Evolutionary conservation across 2,888 invertebrate species (phyloP), one percentile per base, ranked within the genome.

Genomic region (Pasiphila rectangulata): DNA sequence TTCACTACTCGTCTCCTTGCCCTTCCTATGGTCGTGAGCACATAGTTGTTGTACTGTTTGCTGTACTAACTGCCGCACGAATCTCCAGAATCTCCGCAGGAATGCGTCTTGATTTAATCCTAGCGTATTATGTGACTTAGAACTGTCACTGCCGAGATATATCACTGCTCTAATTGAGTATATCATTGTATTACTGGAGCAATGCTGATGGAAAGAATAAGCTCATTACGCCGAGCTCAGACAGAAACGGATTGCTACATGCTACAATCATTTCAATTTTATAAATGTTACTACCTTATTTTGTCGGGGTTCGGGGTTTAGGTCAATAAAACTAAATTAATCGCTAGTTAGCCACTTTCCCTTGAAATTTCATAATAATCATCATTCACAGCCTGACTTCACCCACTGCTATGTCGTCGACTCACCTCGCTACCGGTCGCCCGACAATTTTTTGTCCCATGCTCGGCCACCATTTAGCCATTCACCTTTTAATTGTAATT

Each of bases 41-140:
- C 2, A 32, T 6, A 30, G 17, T 32, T 1, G 32, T n/a, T 16
- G n/a, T 17, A 17, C 32, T 32, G 17, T 10, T 6, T 16, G n/a
- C 9, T 17, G 9, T 16, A 16, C 17, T 6, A 6, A 32, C 32
- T 32, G 5, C 17, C 17, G 17, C 17, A 17, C 38, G 51, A 54
- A 57, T 59, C 59, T 60, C 56, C 58, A 56, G 44, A 68, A 69
- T 71, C 69, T 71, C 65, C 61, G 64, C 59, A 64, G 72, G 70
- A 75, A 74, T 72, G 71, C 56, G 61, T 61, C 56, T 63, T 61
- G 75, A 75, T 78, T 75, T 72, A 75, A 76, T 75, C 71, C 69
- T 59, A 59, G 58, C 63, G 69, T 64, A 69, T 66, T 68, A 67
- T 54, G 56, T 56, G 56, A 59, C 57, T 57, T 54, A 42, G 46